Base-by-base conservation (phyloP, 2,888 invertebrate species). In the Bugulina stolonifera region DNA sequence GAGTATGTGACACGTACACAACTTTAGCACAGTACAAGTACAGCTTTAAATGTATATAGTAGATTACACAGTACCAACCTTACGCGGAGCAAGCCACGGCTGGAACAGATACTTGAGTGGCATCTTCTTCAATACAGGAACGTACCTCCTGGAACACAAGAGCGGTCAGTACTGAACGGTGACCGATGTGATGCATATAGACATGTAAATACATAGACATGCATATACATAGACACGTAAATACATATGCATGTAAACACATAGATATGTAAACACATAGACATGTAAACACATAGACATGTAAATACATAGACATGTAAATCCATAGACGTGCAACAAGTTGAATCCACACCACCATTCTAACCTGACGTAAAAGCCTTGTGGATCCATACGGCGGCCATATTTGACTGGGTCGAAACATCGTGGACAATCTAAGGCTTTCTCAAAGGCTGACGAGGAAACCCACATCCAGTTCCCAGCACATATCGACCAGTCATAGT, bases 401-500 rank as follows among this genome's bases (percentile, higher is more conserved):
- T 81, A 81, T 54, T 78, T 75, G 10, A 81, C 78, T 3, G 82
- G 82, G 69, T 80, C 81, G 73, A 80, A 80, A 72, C 81, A 81
- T 57, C 77, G 76, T 0, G 81, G 78, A 70, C 81, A 81, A 73
- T 80, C 79, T 0, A 81, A 75, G 5, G 80, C 79, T 64, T 80
- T 80, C 76, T 83, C 82, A 77, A 81, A 81, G 32, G 81, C 81
- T 0, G 81, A 81, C 72, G 81, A 81, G 14, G 81, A 80, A 74
- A 82, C 80, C 82, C 82, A 82, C 80, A 81, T 81, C 82, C 82
- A 81, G 75, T 81, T 82, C 1, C 82, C 82, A n/a, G 82, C 80
- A 78, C 79, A 79, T 23, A 81, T 80, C 72, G 81, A 81, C 81
- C 81, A 81, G 77, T 82, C 81, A 73, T 80, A 81, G 76, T 82